Conservation (phyloP, 2,797 vertebrate genomes). For the Epinephelus coioides region DNA sequence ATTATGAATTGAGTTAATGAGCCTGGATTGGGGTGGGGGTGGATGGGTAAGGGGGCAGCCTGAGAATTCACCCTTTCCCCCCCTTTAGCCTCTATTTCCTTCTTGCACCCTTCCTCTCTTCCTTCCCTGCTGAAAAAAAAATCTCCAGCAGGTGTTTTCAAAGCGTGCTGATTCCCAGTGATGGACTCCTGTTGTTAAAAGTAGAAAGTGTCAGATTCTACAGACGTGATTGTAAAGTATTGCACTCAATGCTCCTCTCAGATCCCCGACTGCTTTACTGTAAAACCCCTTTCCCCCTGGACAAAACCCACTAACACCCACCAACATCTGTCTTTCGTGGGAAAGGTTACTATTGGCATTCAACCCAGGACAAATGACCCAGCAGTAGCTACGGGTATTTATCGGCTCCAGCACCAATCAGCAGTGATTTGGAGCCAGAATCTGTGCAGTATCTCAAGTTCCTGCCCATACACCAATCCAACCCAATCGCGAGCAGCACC, state of each 20-base stretch:
- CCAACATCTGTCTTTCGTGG: no score
- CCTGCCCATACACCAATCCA: no score
- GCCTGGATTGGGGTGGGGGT: slow-evolving; percentile 56
- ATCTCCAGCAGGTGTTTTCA: slow-evolving; percentile 72
- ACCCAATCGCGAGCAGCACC: no score
- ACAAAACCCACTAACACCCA: no score
- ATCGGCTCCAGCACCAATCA: no score
- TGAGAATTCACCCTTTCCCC: slow-evolving; percentile 53
- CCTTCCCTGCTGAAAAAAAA: slow-evolving; percentile 13
- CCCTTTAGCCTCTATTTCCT: slow-evolving; percentile 22
- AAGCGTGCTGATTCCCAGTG: slow-evolving; percentile 64
- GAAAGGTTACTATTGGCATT: no score
- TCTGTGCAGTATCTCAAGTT: no score
- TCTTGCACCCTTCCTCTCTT: slow-evolving; percentile 30
- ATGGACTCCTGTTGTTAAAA: slow-evolving; percentile 59
- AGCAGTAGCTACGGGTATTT: no score
- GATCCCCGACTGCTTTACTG: neutral
- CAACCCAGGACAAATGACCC: no score
- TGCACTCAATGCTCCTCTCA: slow-evolving; percentile 1
- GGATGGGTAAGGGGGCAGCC: slow-evolving; percentile 35
- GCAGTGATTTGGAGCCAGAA: no score
- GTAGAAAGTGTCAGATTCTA: slow-evolving; percentile 47
- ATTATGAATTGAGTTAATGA: slow-evolving; percentile 87
- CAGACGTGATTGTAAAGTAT: slow-evolving; percentile 50
- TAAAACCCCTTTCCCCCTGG: neutral